Evolutionary conservation across 2,888 invertebrate species (phyloP).

Genomic region (Dicroscelio sp.): DNA sequence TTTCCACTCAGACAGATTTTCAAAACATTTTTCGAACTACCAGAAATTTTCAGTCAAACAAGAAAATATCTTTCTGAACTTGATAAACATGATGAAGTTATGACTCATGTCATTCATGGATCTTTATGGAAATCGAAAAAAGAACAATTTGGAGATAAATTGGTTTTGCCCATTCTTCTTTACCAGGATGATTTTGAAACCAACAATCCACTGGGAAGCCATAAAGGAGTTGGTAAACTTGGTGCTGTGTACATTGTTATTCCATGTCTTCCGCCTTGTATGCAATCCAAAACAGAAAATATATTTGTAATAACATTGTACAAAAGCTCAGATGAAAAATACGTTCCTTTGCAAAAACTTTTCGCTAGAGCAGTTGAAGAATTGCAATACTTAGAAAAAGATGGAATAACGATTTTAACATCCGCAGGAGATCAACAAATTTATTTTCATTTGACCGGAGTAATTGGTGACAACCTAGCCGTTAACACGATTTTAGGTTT

Average conservation of each 20-base stretch:
- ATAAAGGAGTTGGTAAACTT: constrained; percentile 20
- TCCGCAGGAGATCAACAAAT: background rate
- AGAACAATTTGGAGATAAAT: constrained; percentile 22
- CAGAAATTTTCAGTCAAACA: constrained; percentile 51
- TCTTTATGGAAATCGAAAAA: constrained; percentile 59
- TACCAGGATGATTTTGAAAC: constrained; percentile 24
- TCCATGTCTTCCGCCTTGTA: constrained; percentile 3
- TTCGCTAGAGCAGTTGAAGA: constrained; percentile 7
- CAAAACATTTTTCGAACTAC: constrained; percentile 65
- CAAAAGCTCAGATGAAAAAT: constrained; percentile 14
- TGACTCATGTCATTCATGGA: constrained; percentile 67
- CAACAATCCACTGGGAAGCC: constrained; percentile 11
- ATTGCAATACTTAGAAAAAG: constrained; percentile 26
- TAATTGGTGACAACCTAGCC: constrained; percentile 66
- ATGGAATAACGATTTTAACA: constrained; percentile 24
- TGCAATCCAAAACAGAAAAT: constrained; percentile 24
- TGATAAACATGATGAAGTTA: constrained; percentile 32
- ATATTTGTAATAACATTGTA: constrained; percentile 24
- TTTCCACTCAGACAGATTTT: constrained; percentile 55
- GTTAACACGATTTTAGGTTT: constrained; percentile 64
- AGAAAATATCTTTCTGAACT: constrained; percentile 45
- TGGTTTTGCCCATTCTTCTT: constrained; percentile 70
- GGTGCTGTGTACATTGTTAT: constrained; percentile 4
- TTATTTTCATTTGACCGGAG: constrained; percentile 50
- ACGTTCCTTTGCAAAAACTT: constrained; percentile 5